Base-by-base conservation (phyloP, 2,888 invertebrate species). In the Falcaria lacertinaria region DNA sequence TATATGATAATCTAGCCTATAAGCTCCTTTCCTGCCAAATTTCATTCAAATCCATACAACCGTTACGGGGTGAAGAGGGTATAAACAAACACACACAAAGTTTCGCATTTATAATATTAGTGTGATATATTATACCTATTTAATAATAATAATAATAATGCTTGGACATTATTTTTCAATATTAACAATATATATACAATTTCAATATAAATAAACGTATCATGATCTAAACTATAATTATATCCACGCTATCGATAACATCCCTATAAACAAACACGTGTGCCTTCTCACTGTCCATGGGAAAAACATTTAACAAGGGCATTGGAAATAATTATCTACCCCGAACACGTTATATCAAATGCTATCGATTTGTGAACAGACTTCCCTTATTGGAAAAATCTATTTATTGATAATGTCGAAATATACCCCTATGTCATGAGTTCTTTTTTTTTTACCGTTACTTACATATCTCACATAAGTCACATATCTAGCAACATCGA, bases 221-320 rank as follows among this genome's bases (percentile, higher is more conserved):
- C 28, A 11, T 7, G 6, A 28, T 43, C 39, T 36, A 39, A 48
- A 50, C 50, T 42, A 33, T 28, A 33, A 33, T 33, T 15, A 33
- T 22, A 22, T 22, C 22, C 22, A 15, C 15, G 25, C 5, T 15
- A 37, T 37, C 22, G 36, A 36, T 22, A 6, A 15, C 37, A 22
- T 37, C 22, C 22, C 37, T 22, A 22, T 37, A 37, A 33, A 28
- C 41, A 44, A 45, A 40, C 68, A 77, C 73, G 74, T 66, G 73
- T 64, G 56, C 57, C 51, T 53, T 60, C 47, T 44, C 44, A 46
- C 43, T 50, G 43, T 43, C 47, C 74, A 79, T 85, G 89, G 84
- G 86, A 87, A 78, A 28, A 84, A 54, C 73, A 66, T 79, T 82
- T 82, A 84, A 80, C 82, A 59, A 79, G 85, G 82, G 86, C 74